These are phyloP conservation scores for Apistogramma diplotaenia DNA, from an alignment of 2,113 vertebrate genomes.

Conservation along the genomic window DNA sequence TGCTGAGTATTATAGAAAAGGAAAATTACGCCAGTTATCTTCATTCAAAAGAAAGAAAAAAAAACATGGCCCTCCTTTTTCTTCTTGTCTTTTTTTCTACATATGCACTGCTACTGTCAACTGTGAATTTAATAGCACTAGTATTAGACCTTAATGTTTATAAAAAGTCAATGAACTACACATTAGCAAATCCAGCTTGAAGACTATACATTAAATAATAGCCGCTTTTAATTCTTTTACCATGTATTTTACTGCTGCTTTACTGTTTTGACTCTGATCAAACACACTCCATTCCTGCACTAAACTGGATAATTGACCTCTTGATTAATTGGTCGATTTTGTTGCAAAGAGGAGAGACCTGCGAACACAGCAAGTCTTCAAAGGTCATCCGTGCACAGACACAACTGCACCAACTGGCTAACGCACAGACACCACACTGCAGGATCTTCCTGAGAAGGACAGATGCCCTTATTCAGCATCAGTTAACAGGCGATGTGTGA, in stretches of 20 bases:
- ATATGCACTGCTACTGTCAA: neutral
- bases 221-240: neutral
- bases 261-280: slow-evolving; percentile 6
- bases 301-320: slow-evolving; percentile 27
- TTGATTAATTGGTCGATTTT: slow-evolving; percentile 58
- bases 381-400: slow-evolving; percentile 34
- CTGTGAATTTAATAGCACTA: neutral
- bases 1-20: neutral
- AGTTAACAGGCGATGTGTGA: slow-evolving; percentile 65
- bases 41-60: too few species aligned
- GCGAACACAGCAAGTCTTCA: slow-evolving; percentile 60
- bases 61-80: too few species aligned
- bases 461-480: slow-evolving; percentile 71
- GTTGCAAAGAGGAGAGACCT: slow-evolving; percentile 49
- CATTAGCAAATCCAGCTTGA: neutral
- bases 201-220: neutral
- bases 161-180: neutral
- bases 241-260: neutral
- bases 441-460: slow-evolving; percentile 58
- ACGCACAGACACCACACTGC: neutral
- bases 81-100: neutral
- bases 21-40: neutral
- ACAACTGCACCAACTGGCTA: neutral
- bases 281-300: slow-evolving; percentile 24
- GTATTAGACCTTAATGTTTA: neutral